Percentiles rank a stretch among this genome's conserved stretches.
These are phyloP conservation scores for Stomatorhinus ivindoensis DNA, from an alignment of 2,113 vertebrate genomes.

Conservation along the genomic window DNA sequence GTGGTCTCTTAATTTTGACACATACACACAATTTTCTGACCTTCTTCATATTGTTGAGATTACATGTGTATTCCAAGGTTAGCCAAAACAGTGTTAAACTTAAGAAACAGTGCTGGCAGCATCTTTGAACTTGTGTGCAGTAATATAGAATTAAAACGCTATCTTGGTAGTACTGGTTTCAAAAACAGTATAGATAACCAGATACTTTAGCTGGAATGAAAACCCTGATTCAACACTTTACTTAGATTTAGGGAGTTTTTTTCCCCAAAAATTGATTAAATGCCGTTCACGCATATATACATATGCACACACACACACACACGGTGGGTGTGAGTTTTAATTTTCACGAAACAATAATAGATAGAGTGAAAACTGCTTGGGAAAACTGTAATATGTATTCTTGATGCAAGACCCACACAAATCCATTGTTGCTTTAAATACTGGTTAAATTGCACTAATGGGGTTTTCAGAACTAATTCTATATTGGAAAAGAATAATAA, in stretches of 20 bases:
- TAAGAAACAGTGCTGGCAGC: neutral
- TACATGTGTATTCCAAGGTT: neutral
- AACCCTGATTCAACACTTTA: neutral
- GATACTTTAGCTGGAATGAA: neutral
- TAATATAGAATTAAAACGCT: neutral
- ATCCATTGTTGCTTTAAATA: neutral
- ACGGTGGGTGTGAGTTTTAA: neutral
- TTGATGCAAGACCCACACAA: neutral
- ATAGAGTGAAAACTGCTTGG: neutral
- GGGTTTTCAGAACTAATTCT: neutral
- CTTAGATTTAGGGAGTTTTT: neutral
- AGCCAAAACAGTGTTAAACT: neutral
- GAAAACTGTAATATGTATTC: neutral
- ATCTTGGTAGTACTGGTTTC: neutral
- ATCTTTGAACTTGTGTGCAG: neutral
- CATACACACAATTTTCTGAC: neutral
- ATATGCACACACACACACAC: neutral
- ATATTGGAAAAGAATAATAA: neutral
- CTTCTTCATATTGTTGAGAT: neutral
- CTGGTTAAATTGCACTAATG: neutral
- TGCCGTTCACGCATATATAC: no score
- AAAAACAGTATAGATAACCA: neutral
- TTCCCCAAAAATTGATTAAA: neutral
- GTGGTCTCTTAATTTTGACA: neutral
- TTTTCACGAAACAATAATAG: neutral